Evolutionary conservation across 2,797 vertebrate genomes (phyloP).

Genomic region (Myotis myotis): DNA sequence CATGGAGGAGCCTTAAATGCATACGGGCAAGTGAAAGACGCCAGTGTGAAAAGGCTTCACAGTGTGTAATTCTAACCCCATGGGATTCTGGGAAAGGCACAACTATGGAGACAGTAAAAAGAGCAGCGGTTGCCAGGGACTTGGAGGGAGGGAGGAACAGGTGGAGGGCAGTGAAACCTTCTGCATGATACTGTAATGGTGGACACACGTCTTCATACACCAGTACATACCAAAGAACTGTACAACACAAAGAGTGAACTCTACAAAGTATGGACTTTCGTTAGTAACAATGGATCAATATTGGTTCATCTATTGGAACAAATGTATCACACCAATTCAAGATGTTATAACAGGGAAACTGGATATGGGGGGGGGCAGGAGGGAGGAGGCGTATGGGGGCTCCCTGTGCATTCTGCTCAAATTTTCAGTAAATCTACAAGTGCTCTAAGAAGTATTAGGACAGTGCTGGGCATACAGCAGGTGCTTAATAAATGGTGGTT

Average conservation of each 20-base stretch:
- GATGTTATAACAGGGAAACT: neutral
- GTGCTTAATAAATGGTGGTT: neutral
- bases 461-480: neutral
- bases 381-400: neutral
- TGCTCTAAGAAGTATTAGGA: neutral
- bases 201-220: neutral
- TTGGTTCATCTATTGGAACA: neutral
- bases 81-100: neutral
- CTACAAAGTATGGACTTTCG: neutral
- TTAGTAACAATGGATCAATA: neutral
- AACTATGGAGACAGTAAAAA: neutral
- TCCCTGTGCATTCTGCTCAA: neutral
- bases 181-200: neutral
- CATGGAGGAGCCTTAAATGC: neutral
- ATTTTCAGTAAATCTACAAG: neutral
- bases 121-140: neutral
- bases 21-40: neutral
- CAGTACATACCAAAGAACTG: neutral
- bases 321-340: neutral
- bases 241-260: neutral
- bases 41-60: neutral
- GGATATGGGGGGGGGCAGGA: too few species aligned
- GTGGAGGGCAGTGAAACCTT: neutral
- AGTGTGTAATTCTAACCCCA: neutral
- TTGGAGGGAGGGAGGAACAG: neutral